Conservation (phyloP, 2,888 invertebrate genomes). For the Acrobasis consociella region DNA sequence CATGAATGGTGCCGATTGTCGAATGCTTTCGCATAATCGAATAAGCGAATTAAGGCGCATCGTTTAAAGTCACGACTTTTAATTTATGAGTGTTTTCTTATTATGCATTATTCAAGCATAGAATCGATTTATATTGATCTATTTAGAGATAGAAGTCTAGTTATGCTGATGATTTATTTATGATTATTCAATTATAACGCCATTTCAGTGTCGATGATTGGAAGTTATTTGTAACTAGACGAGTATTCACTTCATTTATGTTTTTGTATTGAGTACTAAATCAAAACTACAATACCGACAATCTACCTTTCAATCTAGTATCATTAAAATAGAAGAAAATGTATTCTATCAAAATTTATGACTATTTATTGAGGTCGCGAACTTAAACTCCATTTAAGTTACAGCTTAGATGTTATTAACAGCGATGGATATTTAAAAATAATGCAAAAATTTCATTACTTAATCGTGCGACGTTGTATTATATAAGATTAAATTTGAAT, state of each 20-base stretch:
- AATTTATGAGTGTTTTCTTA: constrained; percentile 29
- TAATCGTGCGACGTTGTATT: no score
- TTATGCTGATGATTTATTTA: constrained; percentile 17
- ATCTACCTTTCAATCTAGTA: no score
- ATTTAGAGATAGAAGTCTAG: constrained; percentile 14
- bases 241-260: constrained; percentile 2
- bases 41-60: constrained; percentile 30
- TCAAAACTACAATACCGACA: not conserved
- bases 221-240: not conserved
- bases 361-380: no score
- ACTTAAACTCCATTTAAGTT: no score
- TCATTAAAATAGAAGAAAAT: no score
- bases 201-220: not conserved
- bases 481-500: no score
- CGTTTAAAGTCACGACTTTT: constrained; percentile 30
- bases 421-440: no score
- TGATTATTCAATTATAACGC: constrained; percentile 1
- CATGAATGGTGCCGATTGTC: constrained; percentile 49
- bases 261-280: not conserved
- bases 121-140: constrained; percentile 15
- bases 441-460: no score
- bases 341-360: no score
- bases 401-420: no score
- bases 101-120: constrained; percentile 17
- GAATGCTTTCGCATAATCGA: constrained; percentile 40